A percentile compares a stretch with the other conserved stretches of the same genome.
Conservation (phyloP, 2,888 invertebrate species). For the Choristoneura rosaceana region DNA sequence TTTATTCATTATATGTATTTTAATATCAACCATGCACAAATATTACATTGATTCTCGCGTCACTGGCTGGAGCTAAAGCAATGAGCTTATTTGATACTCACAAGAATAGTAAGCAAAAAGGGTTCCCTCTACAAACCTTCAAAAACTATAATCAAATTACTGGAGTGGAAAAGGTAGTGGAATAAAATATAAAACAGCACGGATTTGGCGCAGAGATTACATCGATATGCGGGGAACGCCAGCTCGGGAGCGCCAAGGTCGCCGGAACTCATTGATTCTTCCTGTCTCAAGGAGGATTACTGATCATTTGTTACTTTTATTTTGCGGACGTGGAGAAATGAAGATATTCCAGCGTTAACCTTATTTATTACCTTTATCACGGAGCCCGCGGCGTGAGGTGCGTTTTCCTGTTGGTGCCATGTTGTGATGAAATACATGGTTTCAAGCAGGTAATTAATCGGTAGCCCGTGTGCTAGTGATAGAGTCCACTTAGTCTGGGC, state of each 20-base stretch:
- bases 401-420: constrained; percentile 14
- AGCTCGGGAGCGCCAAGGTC: constrained; percentile 14
- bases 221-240: constrained; percentile 21
- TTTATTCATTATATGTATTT: too few relatives aligned
- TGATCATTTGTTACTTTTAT: constrained; percentile 56
- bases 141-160: constrained; percentile 13
- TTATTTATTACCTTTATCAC: constrained; percentile 27
- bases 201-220: constrained; percentile 23
- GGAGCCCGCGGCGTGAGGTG: constrained; percentile 5
- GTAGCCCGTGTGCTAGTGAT: background rate
- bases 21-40: too few relatives aligned
- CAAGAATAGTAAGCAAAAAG: background rate
- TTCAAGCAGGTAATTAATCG: background rate
- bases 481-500: background rate
- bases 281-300: constrained; percentile 18
- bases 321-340: constrained; percentile 44
- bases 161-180: constrained; percentile 13
- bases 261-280: constrained; percentile 26
- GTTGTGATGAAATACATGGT: constrained; percentile 6
- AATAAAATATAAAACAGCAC: constrained; percentile 11
- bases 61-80: too few relatives aligned
- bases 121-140: background rate
- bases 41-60: too few relatives aligned
- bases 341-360: constrained; percentile 29
- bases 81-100: background rate